A percentile compares a stretch with the other conserved stretches of the same genome.
These are phyloP conservation scores for Aspidoscelis tigris DNA, from an alignment of 2,113 vertebrate species.

Conservation along the genomic window DNA sequence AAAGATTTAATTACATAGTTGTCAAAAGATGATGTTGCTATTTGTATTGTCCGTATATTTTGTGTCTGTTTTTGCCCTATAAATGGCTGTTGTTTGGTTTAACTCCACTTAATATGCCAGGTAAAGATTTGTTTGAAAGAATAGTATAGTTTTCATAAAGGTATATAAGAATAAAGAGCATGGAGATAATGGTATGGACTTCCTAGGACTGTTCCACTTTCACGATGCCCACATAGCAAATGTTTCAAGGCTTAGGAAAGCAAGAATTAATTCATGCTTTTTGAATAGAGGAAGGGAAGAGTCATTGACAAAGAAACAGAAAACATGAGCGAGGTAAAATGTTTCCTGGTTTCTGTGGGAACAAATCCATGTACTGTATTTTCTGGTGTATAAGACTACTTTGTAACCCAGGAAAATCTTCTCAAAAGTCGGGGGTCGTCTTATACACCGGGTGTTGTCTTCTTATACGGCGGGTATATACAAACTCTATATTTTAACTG, in stretches of 20 bases:
- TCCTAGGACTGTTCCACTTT: neutral
- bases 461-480: too few species aligned
- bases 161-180: neutral
- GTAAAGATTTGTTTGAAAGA: slow-evolving; percentile 43
- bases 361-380: too few species aligned
- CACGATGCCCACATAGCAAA: neutral
- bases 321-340: too few species aligned
- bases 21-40: slow-evolving; percentile 47
- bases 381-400: too few species aligned
- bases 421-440: too few species aligned
- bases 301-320: neutral
- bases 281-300: neutral
- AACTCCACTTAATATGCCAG: slow-evolving; percentile 30
- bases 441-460: too few species aligned
- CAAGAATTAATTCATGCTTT: neutral
- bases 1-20: slow-evolving; percentile 44
- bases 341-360: too few species aligned
- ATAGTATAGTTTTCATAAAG: slow-evolving; percentile 31
- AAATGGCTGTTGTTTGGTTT: slow-evolving; percentile 34
- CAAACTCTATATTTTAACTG: too few species aligned
- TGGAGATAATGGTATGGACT: neutral
- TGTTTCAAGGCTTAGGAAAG: neutral
- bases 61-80: slow-evolving; percentile 39
- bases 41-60: slow-evolving; percentile 54
- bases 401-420: too few species aligned